A percentile compares a stretch with the other conserved stretches of the same genome.
phyloP scores from a whole-genome alignment of 2,797 vertebrate genomes.

The Saxicola maurus region DNA sequence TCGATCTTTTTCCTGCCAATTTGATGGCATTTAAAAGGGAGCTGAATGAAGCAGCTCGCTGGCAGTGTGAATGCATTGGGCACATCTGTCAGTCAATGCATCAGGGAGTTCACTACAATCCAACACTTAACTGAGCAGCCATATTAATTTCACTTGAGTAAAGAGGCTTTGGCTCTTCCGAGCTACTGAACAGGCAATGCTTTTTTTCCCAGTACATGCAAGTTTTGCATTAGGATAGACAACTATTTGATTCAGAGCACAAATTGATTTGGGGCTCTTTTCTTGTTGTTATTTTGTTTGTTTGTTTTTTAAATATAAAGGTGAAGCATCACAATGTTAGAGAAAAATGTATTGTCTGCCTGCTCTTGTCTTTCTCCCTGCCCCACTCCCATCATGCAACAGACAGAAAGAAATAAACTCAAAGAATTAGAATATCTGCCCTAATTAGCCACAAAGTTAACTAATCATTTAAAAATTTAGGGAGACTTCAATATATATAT shows the following conservation, averaged over 20 bases:
- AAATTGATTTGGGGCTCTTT: background rate
- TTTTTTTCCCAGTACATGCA: background rate
- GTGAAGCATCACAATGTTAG: background rate
- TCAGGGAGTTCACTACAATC: background rate
- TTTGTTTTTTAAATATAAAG: background rate
- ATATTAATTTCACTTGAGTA: constrained; percentile 42
- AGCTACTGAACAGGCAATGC: background rate
- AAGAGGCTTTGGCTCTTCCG: background rate
- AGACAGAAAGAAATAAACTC: background rate
- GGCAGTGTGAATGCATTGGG: background rate
- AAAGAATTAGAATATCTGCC: background rate
- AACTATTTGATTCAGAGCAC: background rate
- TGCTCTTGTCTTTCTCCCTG: background rate
- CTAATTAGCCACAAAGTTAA: background rate
- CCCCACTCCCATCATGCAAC: fast-evolving
- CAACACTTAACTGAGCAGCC: constrained; percentile 40
- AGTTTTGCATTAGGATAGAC: background rate
- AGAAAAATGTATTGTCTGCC: background rate
- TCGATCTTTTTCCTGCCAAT: background rate
- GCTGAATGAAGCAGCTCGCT: background rate
- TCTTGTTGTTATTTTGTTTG: background rate
- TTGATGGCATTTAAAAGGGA: constrained; percentile 11
- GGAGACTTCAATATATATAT: background rate
- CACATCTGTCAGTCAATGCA: constrained; percentile 34
- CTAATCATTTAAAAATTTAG: background rate